phyloP scores from a whole-genome alignment of 1,140 invertebrate genomes.

The Trichonephila inaurata region DNA sequence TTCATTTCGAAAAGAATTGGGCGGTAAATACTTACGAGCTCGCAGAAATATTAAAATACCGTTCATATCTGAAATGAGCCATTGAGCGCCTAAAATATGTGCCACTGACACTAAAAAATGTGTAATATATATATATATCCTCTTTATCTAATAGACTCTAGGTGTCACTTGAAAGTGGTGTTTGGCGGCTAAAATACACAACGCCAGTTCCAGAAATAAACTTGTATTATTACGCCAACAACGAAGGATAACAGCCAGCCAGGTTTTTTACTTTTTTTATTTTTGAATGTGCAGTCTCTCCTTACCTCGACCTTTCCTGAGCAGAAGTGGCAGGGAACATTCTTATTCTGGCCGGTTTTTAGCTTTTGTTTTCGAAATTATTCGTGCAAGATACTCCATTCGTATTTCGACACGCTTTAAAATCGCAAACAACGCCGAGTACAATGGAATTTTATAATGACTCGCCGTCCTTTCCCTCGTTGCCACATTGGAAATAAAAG shows the following conservation, averaged over 20 bases:
- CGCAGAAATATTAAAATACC: too few species aligned
- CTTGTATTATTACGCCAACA: conserved; percentile 40
- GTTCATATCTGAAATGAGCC: too few species aligned
- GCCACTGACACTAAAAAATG: not conserved
- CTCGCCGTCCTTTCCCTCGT: too few species aligned
- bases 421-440: too few species aligned
- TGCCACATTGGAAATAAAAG: too few species aligned
- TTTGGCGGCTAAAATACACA: not conserved
- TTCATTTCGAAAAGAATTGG: too few species aligned
- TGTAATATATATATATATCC: not conserved
- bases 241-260: conserved; percentile 13
- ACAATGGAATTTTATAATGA: too few species aligned
- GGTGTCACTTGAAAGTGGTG: conserved; percentile 22
- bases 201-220: conserved; percentile 57
- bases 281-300: not conserved
- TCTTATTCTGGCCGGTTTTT: not conserved
- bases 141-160: not conserved
- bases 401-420: not conserved
- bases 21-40: too few species aligned
- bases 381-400: not conserved
- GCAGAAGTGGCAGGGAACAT: not conserved
- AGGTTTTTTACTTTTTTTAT: not conserved
- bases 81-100: too few species aligned
- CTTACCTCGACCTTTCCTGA: not conserved
- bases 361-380: not conserved